Evolutionary conservation across 2,888 invertebrate genomes (phyloP).

Genomic region (Drosophila barbarae): DNA sequence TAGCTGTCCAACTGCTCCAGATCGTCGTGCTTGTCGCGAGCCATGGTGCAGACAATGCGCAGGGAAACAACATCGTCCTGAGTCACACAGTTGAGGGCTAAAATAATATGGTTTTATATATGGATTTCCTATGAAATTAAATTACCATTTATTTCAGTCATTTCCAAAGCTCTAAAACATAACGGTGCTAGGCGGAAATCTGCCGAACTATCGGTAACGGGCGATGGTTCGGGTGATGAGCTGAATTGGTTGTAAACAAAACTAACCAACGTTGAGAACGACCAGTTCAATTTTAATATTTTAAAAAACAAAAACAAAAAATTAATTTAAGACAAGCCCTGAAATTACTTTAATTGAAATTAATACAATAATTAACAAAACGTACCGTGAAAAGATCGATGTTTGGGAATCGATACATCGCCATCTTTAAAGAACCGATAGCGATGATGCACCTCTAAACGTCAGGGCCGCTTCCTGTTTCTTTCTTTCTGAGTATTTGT

Average conservation of each 20-base stretch:
- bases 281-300: neutral
- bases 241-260: constrained; percentile 38
- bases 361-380: fast-evolving
- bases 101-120: neutral
- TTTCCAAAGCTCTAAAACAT: constrained; percentile 6
- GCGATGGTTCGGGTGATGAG: constrained; percentile 10
- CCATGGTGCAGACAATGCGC: constrained; percentile 61
- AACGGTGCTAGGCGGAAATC: constrained; percentile 44
- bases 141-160: constrained; percentile 51
- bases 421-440: neutral
- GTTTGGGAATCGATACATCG: neutral
- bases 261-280: neutral
- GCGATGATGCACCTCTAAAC: neutral
- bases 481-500: constrained; percentile 71
- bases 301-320: neutral
- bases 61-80: constrained; percentile 62
- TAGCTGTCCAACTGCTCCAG: constrained; percentile 75
- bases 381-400: neutral
- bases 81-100: constrained; percentile 64
- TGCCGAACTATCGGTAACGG: neutral
- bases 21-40: constrained; percentile 44
- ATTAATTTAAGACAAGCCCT: neutral
- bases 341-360: neutral
- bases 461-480: constrained; percentile 60
- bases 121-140: neutral